These are phyloP conservation scores for Paraescarpia echinospica DNA, from an alignment of 1,140 invertebrate species.

Conservation along the genomic window DNA sequence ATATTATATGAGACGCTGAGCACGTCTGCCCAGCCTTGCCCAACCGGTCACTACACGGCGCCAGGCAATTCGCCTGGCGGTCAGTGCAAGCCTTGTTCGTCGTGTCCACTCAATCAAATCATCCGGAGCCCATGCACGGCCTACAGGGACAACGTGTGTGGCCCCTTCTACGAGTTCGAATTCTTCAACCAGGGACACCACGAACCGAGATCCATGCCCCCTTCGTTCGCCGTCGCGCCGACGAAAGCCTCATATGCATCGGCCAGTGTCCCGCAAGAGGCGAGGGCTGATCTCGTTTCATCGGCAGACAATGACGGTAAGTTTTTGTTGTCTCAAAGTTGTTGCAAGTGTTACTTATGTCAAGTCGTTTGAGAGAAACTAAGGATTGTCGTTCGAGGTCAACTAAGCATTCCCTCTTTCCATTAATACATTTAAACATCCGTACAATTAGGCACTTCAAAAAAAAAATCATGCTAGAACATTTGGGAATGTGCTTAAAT, in stretches of 20 bases:
- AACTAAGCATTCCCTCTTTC: too few species aligned
- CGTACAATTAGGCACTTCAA: too few species aligned
- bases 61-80: background rate
- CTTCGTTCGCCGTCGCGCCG: background rate
- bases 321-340: background rate
- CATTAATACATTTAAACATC: too few species aligned
- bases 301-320: background rate
- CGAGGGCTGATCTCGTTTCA: background rate
- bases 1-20: background rate
- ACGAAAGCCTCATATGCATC: background rate
- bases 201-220: background rate
- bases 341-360: background rate
- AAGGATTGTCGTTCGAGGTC: background rate
- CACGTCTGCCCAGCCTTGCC: background rate
- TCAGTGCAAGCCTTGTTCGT: conserved; percentile 28
- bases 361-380: background rate
- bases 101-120: conserved; percentile 36
- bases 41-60: background rate
- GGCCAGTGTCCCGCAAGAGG: background rate
- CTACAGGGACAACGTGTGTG: conserved; percentile 31
- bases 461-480: too few species aligned
- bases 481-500: too few species aligned
- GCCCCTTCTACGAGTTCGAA: conserved; percentile 35
- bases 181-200: conserved; percentile 30
- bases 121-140: conserved; percentile 33